Conservation (phyloP, 2,797 vertebrate genomes). For the Clamator glandarius region DNA sequence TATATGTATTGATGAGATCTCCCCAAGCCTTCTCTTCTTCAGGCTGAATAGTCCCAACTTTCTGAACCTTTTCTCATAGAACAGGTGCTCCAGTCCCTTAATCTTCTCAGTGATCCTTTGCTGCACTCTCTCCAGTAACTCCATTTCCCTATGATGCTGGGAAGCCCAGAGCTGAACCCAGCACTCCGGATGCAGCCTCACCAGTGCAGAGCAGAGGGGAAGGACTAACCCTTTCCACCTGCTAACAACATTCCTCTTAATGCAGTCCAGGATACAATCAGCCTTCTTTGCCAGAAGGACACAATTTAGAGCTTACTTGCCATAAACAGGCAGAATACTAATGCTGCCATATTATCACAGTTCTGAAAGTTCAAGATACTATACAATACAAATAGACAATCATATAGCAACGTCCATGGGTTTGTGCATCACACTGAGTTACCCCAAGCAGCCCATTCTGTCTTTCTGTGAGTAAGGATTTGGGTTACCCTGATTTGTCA, state of each 20-base stretch:
- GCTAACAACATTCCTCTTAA: background rate
- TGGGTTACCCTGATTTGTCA: background rate
- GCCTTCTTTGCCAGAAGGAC: background rate
- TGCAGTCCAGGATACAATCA: background rate
- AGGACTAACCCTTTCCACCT: background rate
- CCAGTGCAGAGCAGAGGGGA: background rate
- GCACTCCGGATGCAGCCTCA: background rate
- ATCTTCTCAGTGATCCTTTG: background rate
- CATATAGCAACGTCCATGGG: background rate
- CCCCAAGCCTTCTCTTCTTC: background rate
- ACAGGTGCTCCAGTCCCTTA: background rate
- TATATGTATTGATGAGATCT: background rate
- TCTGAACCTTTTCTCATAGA: background rate
- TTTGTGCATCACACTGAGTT: background rate
- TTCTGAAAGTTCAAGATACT: background rate
- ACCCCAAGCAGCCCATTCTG: background rate
- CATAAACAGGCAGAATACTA: background rate
- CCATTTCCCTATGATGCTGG: background rate
- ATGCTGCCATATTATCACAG: background rate
- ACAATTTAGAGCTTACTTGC: background rate
- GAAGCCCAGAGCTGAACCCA: background rate
- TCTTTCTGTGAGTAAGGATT: background rate
- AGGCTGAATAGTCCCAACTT: background rate
- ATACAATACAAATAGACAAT: fast-evolving
- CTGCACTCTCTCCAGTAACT: background rate